A percentile compares a stretch with the other conserved stretches of the same genome.
Conservation (phyloP, 2,797 vertebrate species). For the Gymnoscopelus microlampas region DNA sequence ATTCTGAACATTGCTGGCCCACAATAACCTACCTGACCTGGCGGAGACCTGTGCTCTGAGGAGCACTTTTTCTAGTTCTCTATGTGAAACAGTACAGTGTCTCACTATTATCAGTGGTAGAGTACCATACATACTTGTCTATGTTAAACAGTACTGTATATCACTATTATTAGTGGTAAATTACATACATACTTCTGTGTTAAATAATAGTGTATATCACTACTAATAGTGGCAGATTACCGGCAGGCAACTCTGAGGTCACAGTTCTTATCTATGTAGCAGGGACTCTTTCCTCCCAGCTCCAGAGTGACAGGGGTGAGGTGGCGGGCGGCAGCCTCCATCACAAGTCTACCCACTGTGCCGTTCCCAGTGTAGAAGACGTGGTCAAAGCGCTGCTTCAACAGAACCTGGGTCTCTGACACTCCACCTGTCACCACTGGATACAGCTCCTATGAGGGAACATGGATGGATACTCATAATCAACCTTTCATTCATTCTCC, state of each 20-base stretch:
- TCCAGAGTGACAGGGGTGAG: slow-evolving; percentile 94
- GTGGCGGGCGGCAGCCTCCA: slow-evolving; percentile 87
- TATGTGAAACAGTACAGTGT: too few species aligned
- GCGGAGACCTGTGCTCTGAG: too few species aligned
- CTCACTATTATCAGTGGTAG: too few species aligned
- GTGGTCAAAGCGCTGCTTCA: slow-evolving; percentile 88
- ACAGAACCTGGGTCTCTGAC: slow-evolving; percentile 87
- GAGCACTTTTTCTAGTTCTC: too few species aligned
- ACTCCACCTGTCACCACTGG: slow-evolving; percentile 85
- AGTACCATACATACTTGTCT: too few species aligned
- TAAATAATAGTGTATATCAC: neutral
- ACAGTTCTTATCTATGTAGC: slow-evolving; percentile 90
- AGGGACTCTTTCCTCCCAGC: slow-evolving; percentile 93
- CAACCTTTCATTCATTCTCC: too few species aligned
- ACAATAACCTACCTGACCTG: too few species aligned
- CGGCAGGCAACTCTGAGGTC: slow-evolving; percentile 86
- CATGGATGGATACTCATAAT: too few species aligned
- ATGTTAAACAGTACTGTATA: too few species aligned
- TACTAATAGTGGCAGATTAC: slow-evolving; percentile 65
- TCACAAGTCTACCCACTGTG: slow-evolving; percentile 84
- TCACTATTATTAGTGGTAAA: too few species aligned
- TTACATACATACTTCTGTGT: too few species aligned
- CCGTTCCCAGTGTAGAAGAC: slow-evolving; percentile 89
- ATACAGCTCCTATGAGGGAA: slow-evolving; percentile 82
- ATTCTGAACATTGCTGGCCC: too few species aligned